A percentile compares a stretch with the other conserved stretches of the same genome.
phyloP scores from a whole-genome alignment of 2,797 vertebrate genomes.

The Synaphobranchus kaupii region DNA sequence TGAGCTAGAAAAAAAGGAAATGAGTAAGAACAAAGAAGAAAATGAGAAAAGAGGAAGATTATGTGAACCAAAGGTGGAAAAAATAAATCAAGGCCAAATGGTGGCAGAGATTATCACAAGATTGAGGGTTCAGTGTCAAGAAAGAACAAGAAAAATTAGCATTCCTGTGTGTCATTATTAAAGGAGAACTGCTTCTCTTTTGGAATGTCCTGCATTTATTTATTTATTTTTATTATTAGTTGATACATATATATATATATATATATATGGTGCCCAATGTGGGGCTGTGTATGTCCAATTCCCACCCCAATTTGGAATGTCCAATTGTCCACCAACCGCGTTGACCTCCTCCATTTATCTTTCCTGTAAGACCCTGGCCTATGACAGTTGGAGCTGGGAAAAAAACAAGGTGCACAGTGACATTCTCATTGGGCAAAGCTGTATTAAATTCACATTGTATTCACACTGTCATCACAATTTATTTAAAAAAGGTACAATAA shows the following conservation, averaged over 20 bases:
- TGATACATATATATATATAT: too few species aligned
- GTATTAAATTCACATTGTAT: conserved; percentile 38
- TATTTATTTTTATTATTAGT: too few species aligned
- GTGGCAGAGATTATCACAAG: conserved; percentile 23
- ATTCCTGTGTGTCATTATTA: conserved; percentile 4
- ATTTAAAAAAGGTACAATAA: conserved; percentile 26
- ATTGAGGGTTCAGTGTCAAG: conserved; percentile 26
- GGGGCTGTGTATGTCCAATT: too few species aligned
- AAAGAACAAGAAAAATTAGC: background rate
- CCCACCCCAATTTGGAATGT: too few species aligned
- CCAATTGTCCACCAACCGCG: too few species aligned
- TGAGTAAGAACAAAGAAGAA: conserved; percentile 65
- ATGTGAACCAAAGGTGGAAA: conserved; percentile 46
- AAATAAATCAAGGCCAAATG: conserved; percentile 31
- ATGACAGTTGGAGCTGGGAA: background rate
- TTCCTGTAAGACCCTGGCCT: background rate
- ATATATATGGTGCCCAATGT: too few species aligned
- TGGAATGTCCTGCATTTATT: background rate
- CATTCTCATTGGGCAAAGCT: conserved; percentile 26
- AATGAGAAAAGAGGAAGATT: conserved; percentile 65
- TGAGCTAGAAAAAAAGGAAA: conserved; percentile 64
- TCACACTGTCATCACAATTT: conserved; percentile 32
- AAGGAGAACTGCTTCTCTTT: background rate
- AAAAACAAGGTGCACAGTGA: conserved; percentile 38
- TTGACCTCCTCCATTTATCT: background rate